These are phyloP conservation scores for Panthera leo DNA, from an alignment of 2,113 vertebrate species.

Conservation along the genomic window DNA sequence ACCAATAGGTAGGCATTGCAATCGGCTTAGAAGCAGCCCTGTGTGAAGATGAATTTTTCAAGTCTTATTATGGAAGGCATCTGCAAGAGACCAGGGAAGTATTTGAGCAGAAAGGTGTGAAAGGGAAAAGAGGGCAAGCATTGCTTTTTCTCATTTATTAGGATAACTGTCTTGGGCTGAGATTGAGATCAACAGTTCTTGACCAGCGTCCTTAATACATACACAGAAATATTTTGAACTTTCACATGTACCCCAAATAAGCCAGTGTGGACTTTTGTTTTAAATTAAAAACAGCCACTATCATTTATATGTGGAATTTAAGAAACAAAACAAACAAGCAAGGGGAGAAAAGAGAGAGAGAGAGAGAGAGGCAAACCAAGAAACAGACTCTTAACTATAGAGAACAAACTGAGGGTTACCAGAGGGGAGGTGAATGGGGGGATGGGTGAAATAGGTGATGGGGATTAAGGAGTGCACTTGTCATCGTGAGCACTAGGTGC, in stretches of 20 bases:
- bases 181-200: not conserved
- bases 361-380: not conserved
- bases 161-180: not conserved
- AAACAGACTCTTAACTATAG: not conserved
- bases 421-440: not conserved
- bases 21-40: constrained; percentile 3
- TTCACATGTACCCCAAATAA: not conserved
- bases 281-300: not conserved
- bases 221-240: not conserved
- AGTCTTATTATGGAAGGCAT: not conserved
- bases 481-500: not conserved
- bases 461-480: not conserved
- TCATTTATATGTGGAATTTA: not conserved
- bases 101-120: not conserved
- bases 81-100: not conserved
- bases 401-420: not conserved
- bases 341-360: not conserved
- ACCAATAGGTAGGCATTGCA: not conserved
- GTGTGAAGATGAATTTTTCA: not conserved
- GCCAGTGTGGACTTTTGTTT: not conserved
- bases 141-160: not conserved
- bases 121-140: not conserved
- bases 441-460: not conserved
- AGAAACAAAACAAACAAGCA: not conserved
- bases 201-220: not conserved